Evolutionary conservation across 2,113 vertebrate species (phyloP).

Genomic region (Toxotes chatareus): DNA sequence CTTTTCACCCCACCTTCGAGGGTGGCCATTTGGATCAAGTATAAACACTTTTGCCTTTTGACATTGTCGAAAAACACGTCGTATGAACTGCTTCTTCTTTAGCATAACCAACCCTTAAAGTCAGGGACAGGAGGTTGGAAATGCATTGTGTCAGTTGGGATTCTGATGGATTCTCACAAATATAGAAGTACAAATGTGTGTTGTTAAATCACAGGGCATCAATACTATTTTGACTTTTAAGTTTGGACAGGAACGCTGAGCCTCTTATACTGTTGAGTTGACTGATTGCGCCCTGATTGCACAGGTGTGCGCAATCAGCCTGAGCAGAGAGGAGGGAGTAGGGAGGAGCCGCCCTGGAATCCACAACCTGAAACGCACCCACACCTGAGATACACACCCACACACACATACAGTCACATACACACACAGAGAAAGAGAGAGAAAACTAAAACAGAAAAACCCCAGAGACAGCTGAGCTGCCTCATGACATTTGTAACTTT

Average conservation of each 20-base stretch:
- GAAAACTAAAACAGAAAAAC: too few species aligned
- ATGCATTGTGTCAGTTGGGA: neutral
- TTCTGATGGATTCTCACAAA: neutral
- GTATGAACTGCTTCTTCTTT: neutral
- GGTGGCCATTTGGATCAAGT: neutral
- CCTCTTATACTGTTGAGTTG: too few species aligned
- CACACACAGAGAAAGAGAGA: too few species aligned
- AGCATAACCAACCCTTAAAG: neutral
- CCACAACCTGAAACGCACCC: too few species aligned
- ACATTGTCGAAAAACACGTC: neutral
- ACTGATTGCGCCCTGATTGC: too few species aligned
- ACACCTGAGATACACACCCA: too few species aligned
- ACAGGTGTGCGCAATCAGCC: too few species aligned
- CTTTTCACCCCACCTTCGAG: neutral
- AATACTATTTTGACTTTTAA: neutral
- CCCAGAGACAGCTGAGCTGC: too few species aligned
- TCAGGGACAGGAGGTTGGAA: neutral
- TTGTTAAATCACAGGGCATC: neutral
- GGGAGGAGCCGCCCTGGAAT: too few species aligned
- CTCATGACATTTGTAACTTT: neutral
- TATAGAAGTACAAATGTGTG: neutral
- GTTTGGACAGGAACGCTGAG: too few species aligned
- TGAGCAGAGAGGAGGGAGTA: too few species aligned
- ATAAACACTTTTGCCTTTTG: neutral
- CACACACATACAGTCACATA: too few species aligned